phyloP scores from a whole-genome alignment of 2,113 vertebrate genomes.

The Noctilio leporinus region DNA sequence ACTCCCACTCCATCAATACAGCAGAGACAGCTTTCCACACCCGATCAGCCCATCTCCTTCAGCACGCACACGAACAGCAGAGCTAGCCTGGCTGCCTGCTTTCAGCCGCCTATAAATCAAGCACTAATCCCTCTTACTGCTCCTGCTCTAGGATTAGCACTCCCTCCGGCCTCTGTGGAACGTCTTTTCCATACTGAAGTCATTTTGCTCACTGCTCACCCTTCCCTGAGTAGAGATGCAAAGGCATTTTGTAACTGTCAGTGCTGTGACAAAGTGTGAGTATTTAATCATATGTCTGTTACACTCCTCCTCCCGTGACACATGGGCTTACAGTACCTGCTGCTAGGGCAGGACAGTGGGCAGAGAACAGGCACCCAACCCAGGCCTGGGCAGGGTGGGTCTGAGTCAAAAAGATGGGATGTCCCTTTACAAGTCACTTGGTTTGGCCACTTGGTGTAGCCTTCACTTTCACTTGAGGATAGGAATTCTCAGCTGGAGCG shows the following conservation, averaged over 20 bases:
- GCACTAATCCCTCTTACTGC: constrained; percentile 30
- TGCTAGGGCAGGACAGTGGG: background rate
- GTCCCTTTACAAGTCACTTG: background rate
- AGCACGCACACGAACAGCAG: rapidly evolving
- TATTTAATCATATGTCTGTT: constrained; percentile 47
- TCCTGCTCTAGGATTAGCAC: constrained; percentile 37
- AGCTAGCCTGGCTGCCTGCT: constrained; percentile 14
- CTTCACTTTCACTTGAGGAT: background rate
- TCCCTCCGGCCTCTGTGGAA: constrained; percentile 36
- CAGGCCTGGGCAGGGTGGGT: background rate
- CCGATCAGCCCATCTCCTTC: background rate
- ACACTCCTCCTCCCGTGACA: background rate
- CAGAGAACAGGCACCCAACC: background rate
- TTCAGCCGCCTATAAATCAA: constrained; percentile 60
- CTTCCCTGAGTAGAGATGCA: constrained; percentile 14
- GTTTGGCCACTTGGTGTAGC: background rate
- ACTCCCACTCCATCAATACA: background rate
- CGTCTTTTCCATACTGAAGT: constrained; percentile 65
- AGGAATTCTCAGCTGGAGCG: background rate
- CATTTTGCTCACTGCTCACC: constrained; percentile 53
- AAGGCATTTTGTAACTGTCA: constrained; percentile 48
- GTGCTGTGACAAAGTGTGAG: constrained; percentile 49
- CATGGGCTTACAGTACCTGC: background rate
- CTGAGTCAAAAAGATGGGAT: background rate
- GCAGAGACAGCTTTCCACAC: background rate